Evolutionary conservation across 2,113 vertebrate species (phyloP), one percentile per base, ranked within the genome.

Genomic region (Solea solea): DNA sequence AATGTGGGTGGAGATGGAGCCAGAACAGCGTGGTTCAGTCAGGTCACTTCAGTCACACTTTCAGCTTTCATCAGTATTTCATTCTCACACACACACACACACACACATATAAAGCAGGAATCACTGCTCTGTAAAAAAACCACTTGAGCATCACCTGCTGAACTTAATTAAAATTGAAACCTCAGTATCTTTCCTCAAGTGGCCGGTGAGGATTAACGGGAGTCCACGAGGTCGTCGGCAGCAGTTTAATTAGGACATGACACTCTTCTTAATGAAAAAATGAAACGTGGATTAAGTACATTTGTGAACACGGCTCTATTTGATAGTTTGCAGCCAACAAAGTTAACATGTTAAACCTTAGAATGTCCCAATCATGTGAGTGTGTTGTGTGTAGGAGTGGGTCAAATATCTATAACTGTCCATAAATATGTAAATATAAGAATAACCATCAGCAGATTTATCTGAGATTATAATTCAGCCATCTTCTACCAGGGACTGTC

Each of bases 111-210:
- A 34, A 34, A 6, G 34, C 34, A 34, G 34, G 34, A 34, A 2
- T 34, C 34, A 34, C 34, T 34, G 34, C 34, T 34, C 34, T 34
- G 34, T 34, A 34, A 34, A 34, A 34, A 21, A 21, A 21, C 1
- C 21, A 34, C 34, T 34, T 34, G 34, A 64, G 78, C 72, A 10
- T 83, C 83, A 67, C 71, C 81, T 86, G 74, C 81, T 84, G 87
- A 54, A 48, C 11, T 8, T 14, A 44, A 51, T 58, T 48, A 61
- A 69, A 61, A 44, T 13, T 6, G 0, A 7, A 57, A 57, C 1
- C 12, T 28, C 46, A 2, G n/a, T 0, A 9, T 2, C 21, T 53
- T 15, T 12, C 12, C n/a, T 62, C 52, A 5, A 52, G 52, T 40
- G 40, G 40, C 27, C 14, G 0, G 34, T 7, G 25, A 40, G 15